phyloP scores from a whole-genome alignment of 1,140 invertebrate genomes.

The Colletes gigas region DNA sequence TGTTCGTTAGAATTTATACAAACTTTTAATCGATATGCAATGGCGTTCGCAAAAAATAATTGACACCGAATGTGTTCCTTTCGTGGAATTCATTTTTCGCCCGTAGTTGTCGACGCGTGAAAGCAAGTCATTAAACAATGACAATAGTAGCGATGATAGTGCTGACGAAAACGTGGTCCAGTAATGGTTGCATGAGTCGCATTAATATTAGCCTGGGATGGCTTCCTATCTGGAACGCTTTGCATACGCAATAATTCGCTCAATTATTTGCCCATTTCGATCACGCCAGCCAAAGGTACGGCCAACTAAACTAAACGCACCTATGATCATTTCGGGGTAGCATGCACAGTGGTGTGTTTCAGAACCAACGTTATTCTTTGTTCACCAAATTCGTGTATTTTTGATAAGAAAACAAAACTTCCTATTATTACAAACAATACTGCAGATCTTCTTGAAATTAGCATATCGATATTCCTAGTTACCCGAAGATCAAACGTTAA shows the following conservation, averaged over 20 bases:
- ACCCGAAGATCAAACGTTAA: no score
- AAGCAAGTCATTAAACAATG: neutral
- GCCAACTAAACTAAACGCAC: slow-evolving; percentile 27
- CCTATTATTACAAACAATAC: neutral
- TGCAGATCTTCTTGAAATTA: neutral
- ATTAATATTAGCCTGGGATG: slow-evolving; percentile 22
- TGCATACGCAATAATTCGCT: slow-evolving; percentile 36
- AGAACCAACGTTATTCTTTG: neutral
- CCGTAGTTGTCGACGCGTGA: no score
- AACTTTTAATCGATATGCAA: no score
- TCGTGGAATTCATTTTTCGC: neutral
- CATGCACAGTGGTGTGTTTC: slow-evolving; percentile 8
- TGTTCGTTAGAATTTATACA: no score
- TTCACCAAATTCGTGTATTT: neutral
- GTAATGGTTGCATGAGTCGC: slow-evolving; percentile 14
- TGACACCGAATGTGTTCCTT: neutral
- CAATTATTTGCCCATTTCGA: slow-evolving; percentile 47
- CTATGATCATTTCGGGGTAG: slow-evolving; percentile 18
- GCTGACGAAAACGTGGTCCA: slow-evolving; percentile 5
- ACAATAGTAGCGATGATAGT: neutral
- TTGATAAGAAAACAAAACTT: neutral
- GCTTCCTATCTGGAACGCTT: slow-evolving; percentile 20
- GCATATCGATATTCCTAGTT: no score
- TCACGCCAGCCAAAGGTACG: slow-evolving; percentile 26
- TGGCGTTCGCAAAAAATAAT: neutral